These are phyloP conservation scores for Chironomus riparius DNA, from an alignment of 2,888 invertebrate species.

Conservation along the genomic window DNA sequence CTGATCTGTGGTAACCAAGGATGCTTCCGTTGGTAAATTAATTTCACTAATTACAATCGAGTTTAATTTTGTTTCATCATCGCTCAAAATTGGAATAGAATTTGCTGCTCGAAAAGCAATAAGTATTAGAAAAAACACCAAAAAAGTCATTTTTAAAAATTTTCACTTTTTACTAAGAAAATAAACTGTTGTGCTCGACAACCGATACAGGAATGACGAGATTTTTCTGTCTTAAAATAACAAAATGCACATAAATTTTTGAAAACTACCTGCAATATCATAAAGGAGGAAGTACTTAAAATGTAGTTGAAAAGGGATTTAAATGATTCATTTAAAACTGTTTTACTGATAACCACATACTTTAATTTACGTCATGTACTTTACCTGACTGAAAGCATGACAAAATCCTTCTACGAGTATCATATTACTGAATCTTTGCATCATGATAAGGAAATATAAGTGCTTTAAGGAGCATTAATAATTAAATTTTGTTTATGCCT, in stretches of 20 bases:
- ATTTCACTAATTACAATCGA: conserved; percentile 8
- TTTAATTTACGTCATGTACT: not conserved
- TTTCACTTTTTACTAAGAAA: not conserved
- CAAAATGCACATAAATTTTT: not conserved
- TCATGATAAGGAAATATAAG: too few species aligned
- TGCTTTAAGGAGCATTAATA: too few species aligned
- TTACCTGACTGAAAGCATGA: not conserved
- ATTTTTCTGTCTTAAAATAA: not conserved
- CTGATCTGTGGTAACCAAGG: not conserved
- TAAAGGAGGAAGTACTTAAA: not conserved
- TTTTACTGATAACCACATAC: not conserved
- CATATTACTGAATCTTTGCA: too few species aligned
- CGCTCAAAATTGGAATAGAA: not conserved
- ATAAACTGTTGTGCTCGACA: not conserved
- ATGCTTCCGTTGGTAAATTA: not conserved
- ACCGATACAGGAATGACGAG: not conserved
- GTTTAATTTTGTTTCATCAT: not conserved
- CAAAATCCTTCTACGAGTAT: not conserved
- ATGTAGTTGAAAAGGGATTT: not conserved
- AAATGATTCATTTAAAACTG: not conserved
- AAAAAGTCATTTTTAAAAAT: not conserved
- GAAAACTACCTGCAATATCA: not conserved
- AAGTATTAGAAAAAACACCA: not conserved
- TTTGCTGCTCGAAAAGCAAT: not conserved
- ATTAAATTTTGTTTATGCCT: too few species aligned